Evolutionary conservation across 2,113 vertebrate species (phyloP), one percentile per base, ranked within the genome.

Genomic region (Hepsetus odoe): DNA sequence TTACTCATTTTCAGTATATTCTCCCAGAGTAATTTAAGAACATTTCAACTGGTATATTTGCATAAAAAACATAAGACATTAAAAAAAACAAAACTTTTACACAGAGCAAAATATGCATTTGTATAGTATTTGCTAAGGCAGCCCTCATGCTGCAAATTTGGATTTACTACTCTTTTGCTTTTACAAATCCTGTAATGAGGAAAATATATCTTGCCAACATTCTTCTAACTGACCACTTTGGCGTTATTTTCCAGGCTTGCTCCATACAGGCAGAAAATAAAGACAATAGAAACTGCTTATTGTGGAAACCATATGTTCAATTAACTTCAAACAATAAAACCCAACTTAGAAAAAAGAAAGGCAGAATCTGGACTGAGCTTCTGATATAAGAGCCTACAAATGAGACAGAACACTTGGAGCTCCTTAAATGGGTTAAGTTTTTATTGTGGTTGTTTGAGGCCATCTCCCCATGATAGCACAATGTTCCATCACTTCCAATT

Each of bases 381-480:
- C n/a, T n/a, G n/a, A n/a, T n/a, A n/a, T 13, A 55, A 24, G 12
- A 55, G 22, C 51, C 22, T 22, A 2, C 5, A n/a, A 53, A 64
- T 0, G n/a, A 65, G 20, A n/a, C 32, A 38, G 32, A 3, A 64
- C 30, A 64, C 14, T n/a, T 14, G 18, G 35, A 9, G n/a, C 51
- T 68, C 32, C 28, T 72, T 53, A 28, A 62, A 61, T 16, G 8
- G 76, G 55, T 72, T 72, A 72, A 38, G 58, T 65, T 35, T 64
- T 65, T 65, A 65, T 65, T 65, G 2, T 38, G 38, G 32, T 65
- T 64, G 61, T 64, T 65, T 65, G 33, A 38, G 61, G 33, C 61
- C 32, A 65, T 33, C 61, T 65, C 61, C 61, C 20, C 33, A 65
- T 65, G 32, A 65, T 20, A 65, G 61, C 35, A 38, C 61, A 65